Conservation (phyloP, 2,113 vertebrate genomes). For the Ciconia boyciana region DNA sequence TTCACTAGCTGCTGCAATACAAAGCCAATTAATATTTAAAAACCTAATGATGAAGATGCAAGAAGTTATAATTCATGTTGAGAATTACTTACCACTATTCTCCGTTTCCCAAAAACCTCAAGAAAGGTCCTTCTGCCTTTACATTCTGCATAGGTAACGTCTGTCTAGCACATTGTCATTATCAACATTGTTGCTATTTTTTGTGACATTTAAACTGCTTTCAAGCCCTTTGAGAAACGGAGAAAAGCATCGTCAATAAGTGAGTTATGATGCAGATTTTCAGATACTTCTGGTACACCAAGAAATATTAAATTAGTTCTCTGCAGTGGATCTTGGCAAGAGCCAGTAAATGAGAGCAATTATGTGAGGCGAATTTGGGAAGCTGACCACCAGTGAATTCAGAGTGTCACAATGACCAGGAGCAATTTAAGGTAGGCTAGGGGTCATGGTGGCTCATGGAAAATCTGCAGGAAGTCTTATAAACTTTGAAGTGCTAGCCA, state of each 20-base stretch:
- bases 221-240: neutral
- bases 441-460: neutral
- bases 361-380: neutral
- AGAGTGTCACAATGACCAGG: neutral
- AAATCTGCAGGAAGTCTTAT: neutral
- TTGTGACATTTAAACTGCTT: neutral
- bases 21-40: neutral
- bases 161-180: neutral
- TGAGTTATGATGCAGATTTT: neutral
- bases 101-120: neutral
- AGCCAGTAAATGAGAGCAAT: neutral
- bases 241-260: neutral
- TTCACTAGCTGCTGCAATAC: neutral
- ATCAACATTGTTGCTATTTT: neutral
- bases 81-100: neutral
- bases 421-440: neutral
- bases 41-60: neutral
- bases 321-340: neutral
- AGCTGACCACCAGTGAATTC: neutral
- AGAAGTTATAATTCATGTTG: neutral
- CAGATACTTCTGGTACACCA: neutral
- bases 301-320: neutral
- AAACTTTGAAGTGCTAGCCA: slow-evolving; percentile 20
- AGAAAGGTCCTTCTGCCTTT: neutral
- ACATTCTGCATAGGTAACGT: neutral